Base-by-base conservation (phyloP, 1,140 invertebrate genomes). In the Drosophila ananassae region DNA sequence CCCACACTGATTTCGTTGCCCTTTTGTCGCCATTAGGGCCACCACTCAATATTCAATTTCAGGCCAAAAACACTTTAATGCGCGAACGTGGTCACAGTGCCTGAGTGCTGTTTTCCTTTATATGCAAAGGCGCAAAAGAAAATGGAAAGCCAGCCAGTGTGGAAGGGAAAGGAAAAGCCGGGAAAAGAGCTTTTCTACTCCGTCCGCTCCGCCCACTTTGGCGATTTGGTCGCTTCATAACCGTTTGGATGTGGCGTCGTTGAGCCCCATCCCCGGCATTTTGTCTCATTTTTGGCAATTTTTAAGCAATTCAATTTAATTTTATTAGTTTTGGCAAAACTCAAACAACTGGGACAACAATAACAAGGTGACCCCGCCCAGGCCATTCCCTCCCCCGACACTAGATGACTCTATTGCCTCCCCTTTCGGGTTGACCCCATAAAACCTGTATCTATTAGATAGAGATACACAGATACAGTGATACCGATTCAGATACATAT, bases 271-370 rank as follows among this genome's bases (percentile, higher is more conserved):
- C 28, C 78, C 75, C 61, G 71, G 79, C 57, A 83, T 77, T 89
- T 89, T 79, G 67, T 69, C 83, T 89, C 83, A 89, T 89, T 89
- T 89, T 89, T 89, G 79, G 84, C 83, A 74, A 89, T 89, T 89
- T 89, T 89, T 89, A 89, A 89, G 83, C 83, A 89, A 89, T 89
- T 89, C 83, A 89, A 89, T 89, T 89, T 89, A 89, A 89, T 89
- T 89, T 89, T 89, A 89, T 89, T 89, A 89, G 83, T 89, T 83
- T 83, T 83, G 79, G 73, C 83, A 79, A 77, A 83, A 79, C 83
- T 89, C 83, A 89, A 89, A 79, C 83, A 89, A 89, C 79, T 89
- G 83, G 76, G 84, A 73, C 82, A 75, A 82, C 74, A 85, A 82
- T 78, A 71, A 81, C 69, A 82, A 87, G 78, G 78, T 77, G 74